phyloP scores from a whole-genome alignment of 2,797 vertebrate species.

The Schizothorax lantsangensis region DNA sequence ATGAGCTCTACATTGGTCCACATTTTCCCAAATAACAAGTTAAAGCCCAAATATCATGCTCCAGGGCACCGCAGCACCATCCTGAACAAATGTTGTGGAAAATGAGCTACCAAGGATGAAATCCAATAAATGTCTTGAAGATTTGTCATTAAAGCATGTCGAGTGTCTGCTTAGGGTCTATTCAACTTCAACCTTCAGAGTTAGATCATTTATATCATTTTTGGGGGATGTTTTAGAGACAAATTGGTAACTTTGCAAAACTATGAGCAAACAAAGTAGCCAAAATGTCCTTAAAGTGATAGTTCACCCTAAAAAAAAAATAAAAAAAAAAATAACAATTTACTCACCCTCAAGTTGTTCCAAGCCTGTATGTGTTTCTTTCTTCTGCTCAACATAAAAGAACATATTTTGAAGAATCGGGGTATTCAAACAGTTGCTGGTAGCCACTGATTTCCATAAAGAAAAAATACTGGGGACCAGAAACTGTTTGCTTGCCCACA shows the following conservation, averaged over 20 bases:
- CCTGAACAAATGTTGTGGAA: constrained; percentile 14
- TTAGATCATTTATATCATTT: not conserved
- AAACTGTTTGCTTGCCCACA: not conserved
- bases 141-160: constrained; percentile 7
- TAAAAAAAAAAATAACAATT: not conserved
- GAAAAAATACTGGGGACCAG: not conserved
- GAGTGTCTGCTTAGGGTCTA: not conserved
- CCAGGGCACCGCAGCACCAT: not conserved
- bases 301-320: not conserved
- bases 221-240: not conserved
- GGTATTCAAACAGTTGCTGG: not conserved
- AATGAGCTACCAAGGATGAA: constrained; percentile 16
- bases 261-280: not conserved
- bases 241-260: not conserved
- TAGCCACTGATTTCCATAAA: not conserved
- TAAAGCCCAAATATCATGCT: constrained; percentile 12
- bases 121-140: constrained; percentile 14
- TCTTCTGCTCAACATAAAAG: not conserved
- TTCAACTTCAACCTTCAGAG: not conserved
- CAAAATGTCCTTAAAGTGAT: not conserved
- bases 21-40: constrained; percentile 17
- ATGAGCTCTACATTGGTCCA: not conserved
- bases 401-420: not conserved
- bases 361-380: not conserved
- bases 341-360: not conserved